phyloP scores from a whole-genome alignment of 2,888 invertebrate genomes.

The Eumacrocentrus americanus region DNA sequence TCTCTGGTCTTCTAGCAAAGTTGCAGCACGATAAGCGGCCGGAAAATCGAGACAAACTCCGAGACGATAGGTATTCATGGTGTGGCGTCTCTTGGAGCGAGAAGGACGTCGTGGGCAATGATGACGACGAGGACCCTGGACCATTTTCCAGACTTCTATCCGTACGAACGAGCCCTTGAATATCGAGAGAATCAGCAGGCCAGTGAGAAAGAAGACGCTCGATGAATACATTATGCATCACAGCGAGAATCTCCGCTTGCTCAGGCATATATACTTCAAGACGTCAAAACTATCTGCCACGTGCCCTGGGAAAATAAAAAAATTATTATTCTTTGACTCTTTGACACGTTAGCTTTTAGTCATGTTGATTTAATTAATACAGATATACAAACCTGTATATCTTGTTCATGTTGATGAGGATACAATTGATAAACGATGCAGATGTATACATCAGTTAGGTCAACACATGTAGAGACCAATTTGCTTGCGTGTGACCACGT shows the following conservation, averaged over 20 bases:
- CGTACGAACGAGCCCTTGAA: conserved; percentile 1
- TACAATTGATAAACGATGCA: too few species aligned
- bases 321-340: too few species aligned
- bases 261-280: not conserved
- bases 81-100: conserved; percentile 1
- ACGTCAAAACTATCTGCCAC: not conserved
- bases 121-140: not conserved
- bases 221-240: conserved; percentile 34
- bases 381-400: too few species aligned
- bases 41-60: conserved; percentile 34
- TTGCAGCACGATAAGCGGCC: conserved; percentile 22
- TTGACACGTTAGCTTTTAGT: too few species aligned
- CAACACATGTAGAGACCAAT: not conserved
- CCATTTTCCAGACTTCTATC: conserved; percentile 11
- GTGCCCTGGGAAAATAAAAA: not conserved
- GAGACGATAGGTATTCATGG: conserved; percentile 30
- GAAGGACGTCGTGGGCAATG: not conserved
- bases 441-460: not conserved
- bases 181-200: conserved; percentile 10
- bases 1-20: not conserved
- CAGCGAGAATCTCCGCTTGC: not conserved
- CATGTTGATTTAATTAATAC: too few species aligned
- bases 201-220: conserved; percentile 3
- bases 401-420: too few species aligned
- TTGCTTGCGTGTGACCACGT: not conserved